phyloP scores from a whole-genome alignment of 2,888 invertebrate genomes.

The Lacanobia oleracea region DNA sequence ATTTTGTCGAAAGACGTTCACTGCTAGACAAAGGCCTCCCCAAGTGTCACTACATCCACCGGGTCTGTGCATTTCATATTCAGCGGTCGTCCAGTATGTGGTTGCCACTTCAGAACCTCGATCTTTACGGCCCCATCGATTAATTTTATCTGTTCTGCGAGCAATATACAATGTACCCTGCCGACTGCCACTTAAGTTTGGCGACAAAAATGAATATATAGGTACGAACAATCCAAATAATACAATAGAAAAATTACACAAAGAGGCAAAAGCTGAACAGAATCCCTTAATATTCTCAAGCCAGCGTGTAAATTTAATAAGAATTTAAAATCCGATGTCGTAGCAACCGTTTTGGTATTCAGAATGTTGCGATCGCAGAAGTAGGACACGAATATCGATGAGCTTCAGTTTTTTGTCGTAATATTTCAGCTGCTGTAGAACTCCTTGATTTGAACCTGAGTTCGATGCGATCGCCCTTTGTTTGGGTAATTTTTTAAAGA shows the following conservation, averaged over 20 bases:
- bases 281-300: slow-evolving; percentile 26
- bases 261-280: background rate
- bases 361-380: slow-evolving; percentile 56
- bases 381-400: slow-evolving; percentile 65
- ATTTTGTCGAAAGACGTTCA: too few species aligned
- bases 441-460: slow-evolving; percentile 39
- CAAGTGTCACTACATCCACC: too few species aligned
- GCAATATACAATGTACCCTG: too few species aligned
- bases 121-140: too few species aligned
- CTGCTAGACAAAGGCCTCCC: too few species aligned
- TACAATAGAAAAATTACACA: background rate
- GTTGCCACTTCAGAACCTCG: too few species aligned
- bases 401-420: slow-evolving; percentile 50
- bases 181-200: too few species aligned
- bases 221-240: background rate
- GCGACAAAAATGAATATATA: too few species aligned
- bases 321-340: slow-evolving; percentile 65
- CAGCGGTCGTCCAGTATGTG: too few species aligned
- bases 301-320: slow-evolving; percentile 63
- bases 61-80: too few species aligned
- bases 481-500: too few species aligned
- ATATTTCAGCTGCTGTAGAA: slow-evolving; percentile 33
- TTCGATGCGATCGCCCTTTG: slow-evolving; percentile 2
- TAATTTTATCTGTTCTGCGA: too few species aligned
- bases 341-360: slow-evolving; percentile 63